Evolutionary conservation across 2,888 invertebrate genomes (phyloP).

Genomic region (Drosophila neutralis): DNA sequence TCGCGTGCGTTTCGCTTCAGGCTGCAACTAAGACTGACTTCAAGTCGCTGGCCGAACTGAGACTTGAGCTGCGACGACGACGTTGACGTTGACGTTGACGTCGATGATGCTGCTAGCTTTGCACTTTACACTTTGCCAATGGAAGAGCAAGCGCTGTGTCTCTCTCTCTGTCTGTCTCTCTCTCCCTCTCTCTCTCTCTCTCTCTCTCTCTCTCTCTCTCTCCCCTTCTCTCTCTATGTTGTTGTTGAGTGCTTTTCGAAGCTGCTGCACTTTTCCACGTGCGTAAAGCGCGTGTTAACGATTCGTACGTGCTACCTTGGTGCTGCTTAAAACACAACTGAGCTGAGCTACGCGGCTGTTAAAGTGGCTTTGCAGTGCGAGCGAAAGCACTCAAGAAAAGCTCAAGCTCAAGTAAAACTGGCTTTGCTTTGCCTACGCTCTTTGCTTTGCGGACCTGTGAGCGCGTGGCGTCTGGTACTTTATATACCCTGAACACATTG

Average conservation of each 20-base stretch:
- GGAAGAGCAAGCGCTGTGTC: slow-evolving; percentile 7
- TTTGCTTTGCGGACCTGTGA: slow-evolving; percentile 16
- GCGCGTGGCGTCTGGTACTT: slow-evolving; percentile 49
- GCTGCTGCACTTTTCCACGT: slow-evolving; percentile 68
- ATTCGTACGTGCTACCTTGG: slow-evolving; percentile 48
- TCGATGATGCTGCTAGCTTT: slow-evolving; percentile 68
- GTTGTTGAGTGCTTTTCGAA: slow-evolving; percentile 28
- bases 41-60: slow-evolving; percentile 48
- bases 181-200: not conserved
- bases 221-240: not conserved
- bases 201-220: not conserved
- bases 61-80: slow-evolving; percentile 48
- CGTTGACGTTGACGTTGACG: not conserved
- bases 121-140: slow-evolving; percentile 81
- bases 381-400: slow-evolving; percentile 45
- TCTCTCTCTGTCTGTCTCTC: not conserved
- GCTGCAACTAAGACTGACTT: slow-evolving; percentile 81
- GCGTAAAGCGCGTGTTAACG: slow-evolving; percentile 43
- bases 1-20: slow-evolving; percentile 79
- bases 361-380: slow-evolving; percentile 52
- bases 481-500: not conserved
- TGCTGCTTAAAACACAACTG: slow-evolving; percentile 59
- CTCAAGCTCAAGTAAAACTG: slow-evolving; percentile 38
- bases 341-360: slow-evolving; percentile 35
- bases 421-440: slow-evolving; percentile 8